Conservation (phyloP, 2,113 vertebrate species). For the Ameiurus melas region DNA sequence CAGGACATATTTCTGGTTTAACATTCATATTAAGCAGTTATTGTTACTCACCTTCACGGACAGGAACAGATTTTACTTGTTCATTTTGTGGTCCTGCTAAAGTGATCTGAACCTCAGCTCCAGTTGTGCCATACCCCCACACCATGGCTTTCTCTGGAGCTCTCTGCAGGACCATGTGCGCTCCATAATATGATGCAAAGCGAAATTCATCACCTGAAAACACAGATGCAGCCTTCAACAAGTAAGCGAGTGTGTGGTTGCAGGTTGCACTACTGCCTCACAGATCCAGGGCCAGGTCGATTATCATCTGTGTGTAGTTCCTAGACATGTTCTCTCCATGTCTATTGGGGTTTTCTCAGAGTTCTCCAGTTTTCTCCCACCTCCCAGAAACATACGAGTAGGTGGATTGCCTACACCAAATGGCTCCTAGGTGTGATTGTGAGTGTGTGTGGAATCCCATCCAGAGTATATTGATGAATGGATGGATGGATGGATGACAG, state of each 20-base stretch:
- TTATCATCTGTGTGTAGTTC: neutral
- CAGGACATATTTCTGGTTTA: neutral
- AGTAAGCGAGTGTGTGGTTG: neutral
- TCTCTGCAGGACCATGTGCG: slow-evolving; percentile 89
- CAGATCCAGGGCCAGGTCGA: neutral
- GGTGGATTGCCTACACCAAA: neutral
- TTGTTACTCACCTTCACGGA: slow-evolving; percentile 59
- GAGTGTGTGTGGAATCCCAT: neutral
- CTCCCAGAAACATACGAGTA: neutral
- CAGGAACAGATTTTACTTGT: slow-evolving; percentile 28
- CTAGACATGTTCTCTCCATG: neutral
- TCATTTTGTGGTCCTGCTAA: slow-evolving; percentile 50
- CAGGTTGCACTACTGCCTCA: neutral
- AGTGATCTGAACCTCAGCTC: slow-evolving; percentile 63
- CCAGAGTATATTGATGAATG: neutral
- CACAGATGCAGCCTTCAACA: neutral
- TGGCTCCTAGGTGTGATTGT: neutral
- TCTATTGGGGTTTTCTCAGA: neutral
- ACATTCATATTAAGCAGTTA: neutral
- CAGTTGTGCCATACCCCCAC: slow-evolving; percentile 78
- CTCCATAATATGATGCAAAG: slow-evolving; percentile 83
- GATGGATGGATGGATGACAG: neutral
- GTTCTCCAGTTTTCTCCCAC: neutral
- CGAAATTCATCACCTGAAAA: slow-evolving; percentile 65
- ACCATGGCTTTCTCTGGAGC: slow-evolving; percentile 78